Conservation (phyloP, 1,140 invertebrate species). For the Lysiphlebus fabarum region DNA sequence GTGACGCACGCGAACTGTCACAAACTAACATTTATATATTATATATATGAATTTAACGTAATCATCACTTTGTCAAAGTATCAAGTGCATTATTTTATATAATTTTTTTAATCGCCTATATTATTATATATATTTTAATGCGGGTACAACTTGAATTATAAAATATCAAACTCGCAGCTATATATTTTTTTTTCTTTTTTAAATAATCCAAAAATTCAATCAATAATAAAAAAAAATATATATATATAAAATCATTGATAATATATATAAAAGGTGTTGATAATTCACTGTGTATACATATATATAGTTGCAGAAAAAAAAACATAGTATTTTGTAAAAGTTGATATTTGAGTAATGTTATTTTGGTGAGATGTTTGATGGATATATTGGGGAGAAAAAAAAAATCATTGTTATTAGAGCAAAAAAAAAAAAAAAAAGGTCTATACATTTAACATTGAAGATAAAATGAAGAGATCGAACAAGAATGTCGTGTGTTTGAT, state of each 20-base stretch:
- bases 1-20: conserved; percentile 51
- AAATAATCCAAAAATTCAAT: no score
- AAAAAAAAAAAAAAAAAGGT: no score
- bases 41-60: conserved; percentile 41
- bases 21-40: not conserved
- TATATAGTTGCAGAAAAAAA: conserved; percentile 11
- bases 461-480: conserved; percentile 41
- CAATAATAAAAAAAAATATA: no score
- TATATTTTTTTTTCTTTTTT: no score
- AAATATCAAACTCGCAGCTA: no score
- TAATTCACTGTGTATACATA: not conserved
- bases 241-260: no score
- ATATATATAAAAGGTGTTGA: no score
- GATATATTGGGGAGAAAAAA: not conserved
- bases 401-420: conserved; percentile 30
- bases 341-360: not conserved
- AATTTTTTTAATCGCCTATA: not conserved
- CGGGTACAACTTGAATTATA: no score
- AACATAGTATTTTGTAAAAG: no score
- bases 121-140: no score
- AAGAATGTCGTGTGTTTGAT: conserved; percentile 55
- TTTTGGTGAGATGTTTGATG: not conserved
- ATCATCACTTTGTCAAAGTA: conserved; percentile 51
- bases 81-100: conserved; percentile 46
- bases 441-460: conserved; percentile 3